A percentile compares a stretch with the other conserved stretches of the same genome.
These are phyloP conservation scores for Tetramorium parvispinum DNA, from an alignment of 1,140 invertebrate genomes.

Conservation along the genomic window DNA sequence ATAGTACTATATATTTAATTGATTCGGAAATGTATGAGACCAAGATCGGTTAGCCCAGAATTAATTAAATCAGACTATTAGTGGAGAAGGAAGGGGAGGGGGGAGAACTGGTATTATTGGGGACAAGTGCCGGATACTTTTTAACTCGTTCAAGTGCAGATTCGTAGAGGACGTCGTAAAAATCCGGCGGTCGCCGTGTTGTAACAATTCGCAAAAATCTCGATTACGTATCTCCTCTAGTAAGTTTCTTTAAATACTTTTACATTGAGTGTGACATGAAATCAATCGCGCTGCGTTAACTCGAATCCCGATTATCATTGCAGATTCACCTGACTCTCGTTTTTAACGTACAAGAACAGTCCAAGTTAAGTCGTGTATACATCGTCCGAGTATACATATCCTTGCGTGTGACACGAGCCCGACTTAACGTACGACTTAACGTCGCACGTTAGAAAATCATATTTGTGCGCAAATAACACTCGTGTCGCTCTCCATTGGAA, in stretches of 20 bases:
- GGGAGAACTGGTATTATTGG: conserved; percentile 60
- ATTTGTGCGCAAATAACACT: conserved; percentile 67
- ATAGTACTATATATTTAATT: conserved; percentile 76
- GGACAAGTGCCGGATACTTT: conserved; percentile 72
- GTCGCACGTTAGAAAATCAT: conserved; percentile 36
- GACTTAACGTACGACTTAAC: conserved; percentile 18
- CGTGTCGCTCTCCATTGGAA: conserved; percentile 60
- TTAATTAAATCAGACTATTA: conserved; percentile 74
- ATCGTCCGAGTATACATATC: not conserved
- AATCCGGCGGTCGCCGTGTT: conserved; percentile 65
- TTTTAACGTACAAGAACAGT: conserved; percentile 14
- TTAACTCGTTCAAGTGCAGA: conserved; percentile 71
- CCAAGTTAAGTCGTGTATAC: conserved; percentile 17
- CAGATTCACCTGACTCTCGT: conserved; percentile 4
- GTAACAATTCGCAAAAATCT: conserved; percentile 58
- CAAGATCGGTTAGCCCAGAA: conserved; percentile 73
- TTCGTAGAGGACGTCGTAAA: conserved; percentile 67
- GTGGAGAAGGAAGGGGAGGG: conserved; percentile 6
- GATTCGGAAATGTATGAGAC: conserved; percentile 75
- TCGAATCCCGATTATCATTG: conserved; percentile 45
- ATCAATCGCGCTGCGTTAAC: conserved; percentile 68
- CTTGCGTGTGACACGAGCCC: not conserved
- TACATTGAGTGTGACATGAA: conserved; percentile 69
- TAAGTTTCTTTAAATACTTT: conserved; percentile 70
- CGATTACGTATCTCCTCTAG: conserved; percentile 66